Base-by-base conservation (phyloP, 1,140 invertebrate genomes). In the Amphibalanus amphitrite region DNA sequence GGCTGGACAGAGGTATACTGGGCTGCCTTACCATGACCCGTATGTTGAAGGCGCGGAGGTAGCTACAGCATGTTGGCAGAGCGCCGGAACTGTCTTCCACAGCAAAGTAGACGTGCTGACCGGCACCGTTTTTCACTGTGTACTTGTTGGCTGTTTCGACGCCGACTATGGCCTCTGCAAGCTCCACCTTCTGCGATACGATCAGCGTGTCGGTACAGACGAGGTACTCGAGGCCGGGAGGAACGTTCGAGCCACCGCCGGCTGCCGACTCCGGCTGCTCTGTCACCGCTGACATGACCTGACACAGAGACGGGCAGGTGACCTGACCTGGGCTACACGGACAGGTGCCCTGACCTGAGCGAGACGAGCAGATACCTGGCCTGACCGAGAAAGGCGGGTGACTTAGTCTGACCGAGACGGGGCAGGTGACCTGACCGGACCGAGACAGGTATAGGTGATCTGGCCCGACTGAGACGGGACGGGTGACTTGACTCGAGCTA, bases 71-170 rank as follows among this genome's bases (percentile, higher is more conserved):
- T 75, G 88, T 87, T 75, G 91, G 82, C 4, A 86, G 87, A 73
- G 88, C 89, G 74, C 87, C 87, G 79, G 89, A 87, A 68, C 88
- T 90, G 71, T 93, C 88, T 82, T 96, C 93, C 13, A 86, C 85
- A 28, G 92, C 90, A 78, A 86, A 89, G 78, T 89, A 95, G 0
- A 95, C 84, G 77, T 89, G 90, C 79, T 93, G 89, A 0, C 91
- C 79, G 86, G 80, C 69, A 67, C 72, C 78, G 73, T 85, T 93
- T 80, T 89, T 90, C 28, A 93, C 83, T 10, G 86, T 86, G 80
- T 90, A 93, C 80, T 92, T 93, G 78, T 94, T 95, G 76, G 89
- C 88, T 25, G 90, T 92, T 81, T 94, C 91, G 81, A 89, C 93
- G n/a, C 90, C 90, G 72, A 86, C 86, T 74, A 91, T 85, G n/a